A percentile compares a stretch with the other conserved stretches of the same genome.
These are phyloP conservation scores for Maconellicoccus hirsutus DNA, from an alignment of 1,140 invertebrate genomes.

Conservation along the genomic window DNA sequence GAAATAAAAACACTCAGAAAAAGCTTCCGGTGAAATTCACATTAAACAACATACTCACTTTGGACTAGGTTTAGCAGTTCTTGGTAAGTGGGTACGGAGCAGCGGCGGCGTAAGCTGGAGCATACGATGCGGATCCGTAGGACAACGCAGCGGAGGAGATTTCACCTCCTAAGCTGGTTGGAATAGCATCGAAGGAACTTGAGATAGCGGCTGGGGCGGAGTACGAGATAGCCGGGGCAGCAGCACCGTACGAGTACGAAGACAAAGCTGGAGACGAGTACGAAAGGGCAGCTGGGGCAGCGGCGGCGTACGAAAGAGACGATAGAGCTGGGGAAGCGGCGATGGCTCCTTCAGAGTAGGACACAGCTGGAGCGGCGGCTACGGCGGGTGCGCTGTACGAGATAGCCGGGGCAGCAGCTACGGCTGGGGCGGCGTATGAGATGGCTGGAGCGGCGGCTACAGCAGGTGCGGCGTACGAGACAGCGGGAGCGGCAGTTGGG, in stretches of 20 bases:
- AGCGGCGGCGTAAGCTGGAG: neutral
- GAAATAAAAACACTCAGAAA: no score
- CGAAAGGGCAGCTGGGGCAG: neutral
- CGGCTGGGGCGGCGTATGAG: neutral
- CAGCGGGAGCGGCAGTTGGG: neutral
- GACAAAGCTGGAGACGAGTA: neutral
- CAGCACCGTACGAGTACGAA: neutral
- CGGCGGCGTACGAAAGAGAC: neutral
- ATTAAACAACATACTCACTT: neutral
- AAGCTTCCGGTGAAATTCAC: no score
- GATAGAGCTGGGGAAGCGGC: neutral
- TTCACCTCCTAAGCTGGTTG: neutral
- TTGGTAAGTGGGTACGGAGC: neutral
- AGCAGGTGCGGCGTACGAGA: neutral
- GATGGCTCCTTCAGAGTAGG: neutral
- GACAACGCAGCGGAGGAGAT: neutral
- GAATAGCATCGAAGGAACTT: neutral
- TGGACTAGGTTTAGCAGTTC: constrained; percentile 11
- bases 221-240: neutral
- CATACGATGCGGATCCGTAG: neutral
- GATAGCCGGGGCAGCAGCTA: neutral
- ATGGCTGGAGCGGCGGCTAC: neutral
- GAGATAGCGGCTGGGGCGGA: neutral
- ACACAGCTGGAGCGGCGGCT: neutral
- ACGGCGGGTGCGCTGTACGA: neutral